Percentiles rank a stretch among this genome's conserved stretches.
Evolutionary conservation across 2,113 vertebrate genomes (phyloP).

Genomic region (Gracilinanus agilis): DNA sequence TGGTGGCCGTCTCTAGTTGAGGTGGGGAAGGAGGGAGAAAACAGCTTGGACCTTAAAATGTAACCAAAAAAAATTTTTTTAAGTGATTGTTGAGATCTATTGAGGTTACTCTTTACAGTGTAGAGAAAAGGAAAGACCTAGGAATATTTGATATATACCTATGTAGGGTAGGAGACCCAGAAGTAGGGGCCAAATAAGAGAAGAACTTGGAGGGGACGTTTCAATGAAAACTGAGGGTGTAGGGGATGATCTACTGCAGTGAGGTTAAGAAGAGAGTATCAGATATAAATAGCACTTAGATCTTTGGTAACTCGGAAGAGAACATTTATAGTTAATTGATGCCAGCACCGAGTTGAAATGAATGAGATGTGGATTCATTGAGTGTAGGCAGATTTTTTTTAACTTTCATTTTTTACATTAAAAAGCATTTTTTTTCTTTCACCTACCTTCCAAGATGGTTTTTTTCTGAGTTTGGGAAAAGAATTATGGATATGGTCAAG

Average conservation of each 20-base stretch:
- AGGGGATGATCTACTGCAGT: neutral
- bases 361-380: neutral
- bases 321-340: neutral
- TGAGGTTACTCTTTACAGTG: neutral
- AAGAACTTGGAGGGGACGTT: neutral
- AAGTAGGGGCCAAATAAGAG: neutral
- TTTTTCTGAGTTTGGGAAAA: neutral
- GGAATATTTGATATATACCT: neutral
- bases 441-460: no score
- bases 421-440: no score
- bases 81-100: neutral
- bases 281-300: neutral
- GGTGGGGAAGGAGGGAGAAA: no score
- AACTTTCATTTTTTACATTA: no score
- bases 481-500: neutral
- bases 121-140: neutral
- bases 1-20: no score
- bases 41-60: no score
- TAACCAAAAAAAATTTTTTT: neutral
- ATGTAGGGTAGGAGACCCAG: neutral
- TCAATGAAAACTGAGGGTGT: neutral
- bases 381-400: no score
- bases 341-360: neutral
- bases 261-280: neutral
- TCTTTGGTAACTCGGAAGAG: neutral